These are phyloP conservation scores for Vanessa cardui DNA, from an alignment of 2,888 invertebrate species.

Conservation along the genomic window DNA sequence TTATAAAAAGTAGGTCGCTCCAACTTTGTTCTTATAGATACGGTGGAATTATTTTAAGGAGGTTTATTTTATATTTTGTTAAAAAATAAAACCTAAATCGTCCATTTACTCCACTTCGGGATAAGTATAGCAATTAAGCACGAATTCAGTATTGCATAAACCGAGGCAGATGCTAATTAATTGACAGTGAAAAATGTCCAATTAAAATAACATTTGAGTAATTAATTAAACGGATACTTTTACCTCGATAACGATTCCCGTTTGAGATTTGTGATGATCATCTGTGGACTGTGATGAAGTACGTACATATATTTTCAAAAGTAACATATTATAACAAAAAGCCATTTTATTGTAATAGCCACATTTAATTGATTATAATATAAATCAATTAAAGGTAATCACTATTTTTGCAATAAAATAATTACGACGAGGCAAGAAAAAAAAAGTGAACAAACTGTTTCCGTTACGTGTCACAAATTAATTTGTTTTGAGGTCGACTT, in stretches of 20 bases:
- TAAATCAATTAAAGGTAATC: too few species aligned
- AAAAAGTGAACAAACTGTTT: not conserved
- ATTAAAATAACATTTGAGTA: not conserved
- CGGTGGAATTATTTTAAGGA: not conserved
- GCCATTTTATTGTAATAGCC: too few species aligned
- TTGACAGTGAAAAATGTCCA: not conserved
- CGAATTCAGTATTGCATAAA: not conserved
- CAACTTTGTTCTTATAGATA: slow-evolving; percentile 2
- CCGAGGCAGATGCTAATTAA: not conserved
- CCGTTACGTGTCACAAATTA: not conserved
- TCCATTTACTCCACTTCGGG: too few species aligned
- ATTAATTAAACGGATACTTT: not conserved
- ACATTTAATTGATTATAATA: too few species aligned
- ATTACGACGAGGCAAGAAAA: not conserved
- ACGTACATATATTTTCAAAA: too few species aligned
- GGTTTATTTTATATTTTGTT: too few species aligned
- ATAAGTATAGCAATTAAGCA: too few species aligned
- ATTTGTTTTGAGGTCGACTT: not conserved
- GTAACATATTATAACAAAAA: too few species aligned
- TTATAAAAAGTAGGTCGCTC: slow-evolving; percentile 20
- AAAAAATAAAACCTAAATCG: too few species aligned
- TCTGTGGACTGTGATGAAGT: not conserved
- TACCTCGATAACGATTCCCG: not conserved
- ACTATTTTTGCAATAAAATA: not conserved
- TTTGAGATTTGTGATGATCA: not conserved